Evolutionary conservation across 2,113 vertebrate genomes (phyloP).

Genomic region (Sialia sialis): DNA sequence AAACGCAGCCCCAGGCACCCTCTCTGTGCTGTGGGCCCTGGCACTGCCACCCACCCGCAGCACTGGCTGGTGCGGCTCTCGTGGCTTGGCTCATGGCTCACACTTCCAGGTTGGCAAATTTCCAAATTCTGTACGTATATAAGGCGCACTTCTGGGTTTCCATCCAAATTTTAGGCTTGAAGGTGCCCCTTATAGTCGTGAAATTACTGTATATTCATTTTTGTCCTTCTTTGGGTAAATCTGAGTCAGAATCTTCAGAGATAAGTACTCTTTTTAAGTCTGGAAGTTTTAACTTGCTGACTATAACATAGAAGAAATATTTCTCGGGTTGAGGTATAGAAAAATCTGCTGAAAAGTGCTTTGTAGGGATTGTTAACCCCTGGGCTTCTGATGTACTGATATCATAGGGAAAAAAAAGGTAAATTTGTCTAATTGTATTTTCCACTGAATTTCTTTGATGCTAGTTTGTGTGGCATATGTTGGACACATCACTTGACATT

Average conservation of each 20-base stretch:
- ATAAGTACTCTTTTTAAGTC: not conserved
- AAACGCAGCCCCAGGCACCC: too few relatives aligned
- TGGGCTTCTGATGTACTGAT: not conserved
- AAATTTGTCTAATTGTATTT: not conserved
- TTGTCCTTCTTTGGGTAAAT: not conserved
- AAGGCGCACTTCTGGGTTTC: too few relatives aligned
- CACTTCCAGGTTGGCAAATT: too few relatives aligned
- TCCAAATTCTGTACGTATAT: too few relatives aligned
- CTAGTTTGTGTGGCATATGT: not conserved
- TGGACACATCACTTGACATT: not conserved
- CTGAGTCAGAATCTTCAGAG: not conserved
- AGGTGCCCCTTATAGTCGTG: too few relatives aligned
- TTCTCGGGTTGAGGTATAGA: not conserved
- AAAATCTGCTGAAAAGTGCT: not conserved
- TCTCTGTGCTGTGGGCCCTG: too few relatives aligned
- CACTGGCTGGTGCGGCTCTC: too few relatives aligned
- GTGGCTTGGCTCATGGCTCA: too few relatives aligned
- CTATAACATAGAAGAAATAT: not conserved
- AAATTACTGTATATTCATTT: too few relatives aligned
- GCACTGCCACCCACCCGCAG: too few relatives aligned
- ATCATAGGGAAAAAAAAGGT: not conserved
- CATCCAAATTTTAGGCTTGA: too few relatives aligned
- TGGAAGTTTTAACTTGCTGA: not conserved
- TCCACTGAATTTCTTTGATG: not conserved
- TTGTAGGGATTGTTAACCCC: not conserved